Evolutionary conservation across 2,113 vertebrate species (phyloP).

Genomic region (Chaetura pelagica): DNA sequence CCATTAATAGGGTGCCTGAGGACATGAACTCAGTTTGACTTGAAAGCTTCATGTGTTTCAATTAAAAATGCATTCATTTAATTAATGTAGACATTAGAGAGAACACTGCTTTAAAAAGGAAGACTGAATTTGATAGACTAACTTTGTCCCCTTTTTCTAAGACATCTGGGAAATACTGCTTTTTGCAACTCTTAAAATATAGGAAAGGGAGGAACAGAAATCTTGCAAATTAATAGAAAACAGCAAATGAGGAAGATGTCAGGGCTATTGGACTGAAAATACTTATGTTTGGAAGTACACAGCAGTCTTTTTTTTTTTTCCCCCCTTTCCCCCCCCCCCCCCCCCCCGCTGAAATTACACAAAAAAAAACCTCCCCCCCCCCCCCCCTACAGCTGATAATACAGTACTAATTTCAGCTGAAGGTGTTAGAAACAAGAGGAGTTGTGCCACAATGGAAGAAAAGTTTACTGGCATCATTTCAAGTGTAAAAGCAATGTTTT

Average conservation of each 20-base stretch:
- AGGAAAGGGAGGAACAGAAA: slow-evolving; percentile 1
- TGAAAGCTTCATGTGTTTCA: slow-evolving; percentile 63
- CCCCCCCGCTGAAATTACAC: too few species aligned
- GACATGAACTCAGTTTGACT: slow-evolving; percentile 70
- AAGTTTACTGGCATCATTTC: slow-evolving; percentile 12
- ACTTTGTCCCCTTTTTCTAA: not conserved
- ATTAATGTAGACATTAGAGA: slow-evolving; percentile 68
- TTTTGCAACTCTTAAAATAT: not conserved
- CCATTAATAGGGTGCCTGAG: slow-evolving; percentile 62
- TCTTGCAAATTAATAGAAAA: not conserved
- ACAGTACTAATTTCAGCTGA: not conserved
- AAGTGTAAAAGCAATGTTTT: slow-evolving; percentile 14
- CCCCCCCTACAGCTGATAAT: not conserved
- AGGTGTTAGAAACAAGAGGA: slow-evolving; percentile 7
- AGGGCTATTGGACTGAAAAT: not conserved
- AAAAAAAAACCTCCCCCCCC: too few species aligned
- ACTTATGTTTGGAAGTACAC: not conserved
- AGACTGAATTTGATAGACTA: slow-evolving; percentile 25
- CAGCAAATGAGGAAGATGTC: slow-evolving; percentile 13
- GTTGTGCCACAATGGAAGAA: not conserved
- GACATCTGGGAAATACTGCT: not conserved
- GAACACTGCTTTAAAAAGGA: slow-evolving; percentile 34
- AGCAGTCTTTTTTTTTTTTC: accelerated
- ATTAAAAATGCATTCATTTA: slow-evolving; percentile 73
- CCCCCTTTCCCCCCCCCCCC: too few species aligned